phyloP scores from a whole-genome alignment of 2,797 vertebrate species.

The Rhinichthys osculus region DNA sequence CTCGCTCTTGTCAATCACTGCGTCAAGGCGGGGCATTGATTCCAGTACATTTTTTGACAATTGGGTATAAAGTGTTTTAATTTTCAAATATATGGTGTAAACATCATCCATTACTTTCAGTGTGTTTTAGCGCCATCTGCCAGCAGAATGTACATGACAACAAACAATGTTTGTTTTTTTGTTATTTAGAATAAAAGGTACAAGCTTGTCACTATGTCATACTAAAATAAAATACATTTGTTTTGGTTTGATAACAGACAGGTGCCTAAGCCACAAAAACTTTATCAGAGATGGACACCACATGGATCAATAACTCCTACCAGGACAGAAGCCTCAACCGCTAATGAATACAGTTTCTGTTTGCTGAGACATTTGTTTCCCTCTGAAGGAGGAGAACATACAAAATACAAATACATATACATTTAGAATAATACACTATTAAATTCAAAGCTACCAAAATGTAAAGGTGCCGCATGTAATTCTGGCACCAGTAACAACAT shows the following conservation, averaged over 20 bases:
- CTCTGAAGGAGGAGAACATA: background rate
- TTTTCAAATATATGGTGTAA: too few relatives aligned
- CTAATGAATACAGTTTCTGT: slow-evolving; percentile 52
- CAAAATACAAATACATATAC: background rate
- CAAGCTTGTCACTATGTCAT: background rate
- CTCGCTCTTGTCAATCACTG: too few relatives aligned
- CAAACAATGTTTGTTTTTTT: slow-evolving; percentile 46
- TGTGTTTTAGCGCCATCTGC: slow-evolving; percentile 77
- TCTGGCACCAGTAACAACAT: background rate
- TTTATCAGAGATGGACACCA: slow-evolving; percentile 52
- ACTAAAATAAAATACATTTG: background rate
- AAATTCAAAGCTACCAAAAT: background rate
- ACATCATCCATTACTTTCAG: slow-evolving; percentile 29
- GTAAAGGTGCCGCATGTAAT: background rate
- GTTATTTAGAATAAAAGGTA: background rate
- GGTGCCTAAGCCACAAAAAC: slow-evolving; percentile 40
- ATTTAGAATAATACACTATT: background rate
- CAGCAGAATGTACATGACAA: slow-evolving; percentile 50
- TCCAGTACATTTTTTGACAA: too few relatives aligned
- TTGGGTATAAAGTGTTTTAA: too few relatives aligned
- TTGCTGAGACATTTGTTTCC: background rate
- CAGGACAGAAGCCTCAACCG: slow-evolving; percentile 54
- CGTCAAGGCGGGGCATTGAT: too few relatives aligned
- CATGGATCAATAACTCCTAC: slow-evolving; percentile 55
- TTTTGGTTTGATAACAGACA: slow-evolving; percentile 1